Conservation (phyloP, 2,888 invertebrate genomes). For the Eilema griseolum region DNA sequence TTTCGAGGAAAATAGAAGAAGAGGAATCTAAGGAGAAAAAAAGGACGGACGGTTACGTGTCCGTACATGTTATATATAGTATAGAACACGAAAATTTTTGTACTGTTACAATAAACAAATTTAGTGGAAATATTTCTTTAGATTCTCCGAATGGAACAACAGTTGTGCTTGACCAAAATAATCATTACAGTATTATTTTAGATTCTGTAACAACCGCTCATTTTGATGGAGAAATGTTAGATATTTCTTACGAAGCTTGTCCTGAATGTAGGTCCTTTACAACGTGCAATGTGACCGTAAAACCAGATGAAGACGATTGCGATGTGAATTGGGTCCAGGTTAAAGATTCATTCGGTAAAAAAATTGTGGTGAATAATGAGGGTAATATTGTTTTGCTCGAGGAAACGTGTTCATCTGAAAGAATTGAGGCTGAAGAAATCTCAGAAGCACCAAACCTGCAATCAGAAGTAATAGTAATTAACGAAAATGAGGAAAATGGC, state of each 20-base stretch:
- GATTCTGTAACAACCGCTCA: slow-evolving; percentile 68
- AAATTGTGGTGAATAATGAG: slow-evolving; percentile 70
- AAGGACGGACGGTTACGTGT: slow-evolving; percentile 72
- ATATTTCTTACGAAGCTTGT: slow-evolving; percentile 71
- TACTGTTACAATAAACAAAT: slow-evolving; percentile 79
- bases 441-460: slow-evolving; percentile 35
- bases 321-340: slow-evolving; percentile 72
- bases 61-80: slow-evolving; percentile 68
- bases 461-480: slow-evolving; percentile 22
- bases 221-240: slow-evolving; percentile 71
- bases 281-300: slow-evolving; percentile 68
- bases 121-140: slow-evolving; percentile 64
- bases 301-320: slow-evolving; percentile 54
- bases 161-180: slow-evolving; percentile 62
- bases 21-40: slow-evolving; percentile 51
- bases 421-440: slow-evolving; percentile 44
- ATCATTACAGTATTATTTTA: slow-evolving; percentile 68
- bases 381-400: slow-evolving; percentile 66
- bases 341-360: slow-evolving; percentile 75
- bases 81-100: slow-evolving; percentile 85
- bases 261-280: slow-evolving; percentile 67
- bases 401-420: slow-evolving; percentile 54
- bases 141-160: slow-evolving; percentile 73
- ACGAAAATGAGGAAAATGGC: slow-evolving; percentile 24
- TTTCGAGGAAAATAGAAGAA: slow-evolving; percentile 57